A percentile compares a stretch with the other conserved stretches of the same genome.
Conservation (phyloP, 1,140 invertebrate genomes). For the Cheumatopsyche charites region DNA sequence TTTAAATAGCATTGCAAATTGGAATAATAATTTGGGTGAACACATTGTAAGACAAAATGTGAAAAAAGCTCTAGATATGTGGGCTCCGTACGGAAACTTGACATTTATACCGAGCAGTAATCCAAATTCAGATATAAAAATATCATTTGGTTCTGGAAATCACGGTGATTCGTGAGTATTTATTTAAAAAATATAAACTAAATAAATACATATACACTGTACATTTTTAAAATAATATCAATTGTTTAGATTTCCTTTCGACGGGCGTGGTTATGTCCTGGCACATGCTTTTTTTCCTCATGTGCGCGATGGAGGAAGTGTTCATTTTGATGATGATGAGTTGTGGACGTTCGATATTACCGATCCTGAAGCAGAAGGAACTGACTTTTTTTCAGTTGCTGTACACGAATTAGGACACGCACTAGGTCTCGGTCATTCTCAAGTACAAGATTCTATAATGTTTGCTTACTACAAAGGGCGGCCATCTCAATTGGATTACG, state of each 20-base stretch:
- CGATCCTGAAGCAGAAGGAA: constrained; percentile 60
- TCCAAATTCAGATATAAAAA: constrained; percentile 67
- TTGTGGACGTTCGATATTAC: constrained; percentile 62
- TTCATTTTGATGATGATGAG: constrained; percentile 82
- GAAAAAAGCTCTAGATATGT: constrained; percentile 64
- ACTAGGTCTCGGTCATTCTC: constrained; percentile 77
- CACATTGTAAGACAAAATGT: constrained; percentile 62
- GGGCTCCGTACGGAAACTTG: constrained; percentile 68
- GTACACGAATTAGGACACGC: constrained; percentile 85
- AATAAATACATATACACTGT: no score
- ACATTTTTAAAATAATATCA: constrained; percentile 1
- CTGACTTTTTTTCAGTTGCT: constrained; percentile 77
- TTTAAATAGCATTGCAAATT: constrained; percentile 66
- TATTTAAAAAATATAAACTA: no score
- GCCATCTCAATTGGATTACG: constrained; percentile 64
- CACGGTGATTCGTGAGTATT: constrained; percentile 69
- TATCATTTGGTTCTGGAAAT: constrained; percentile 66
- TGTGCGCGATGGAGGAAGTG: constrained; percentile 64
- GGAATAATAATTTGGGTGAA: constrained; percentile 65
- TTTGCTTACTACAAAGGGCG: constrained; percentile 77
- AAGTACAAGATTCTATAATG: constrained; percentile 74
- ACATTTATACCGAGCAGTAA: constrained; percentile 58
- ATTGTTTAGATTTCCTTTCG: constrained; percentile 67
- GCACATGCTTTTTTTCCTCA: constrained; percentile 79
- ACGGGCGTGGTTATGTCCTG: constrained; percentile 71